A percentile compares a stretch with the other conserved stretches of the same genome.
Conservation (phyloP, 2,888 invertebrate genomes). For the Xestia sexstrigata region DNA sequence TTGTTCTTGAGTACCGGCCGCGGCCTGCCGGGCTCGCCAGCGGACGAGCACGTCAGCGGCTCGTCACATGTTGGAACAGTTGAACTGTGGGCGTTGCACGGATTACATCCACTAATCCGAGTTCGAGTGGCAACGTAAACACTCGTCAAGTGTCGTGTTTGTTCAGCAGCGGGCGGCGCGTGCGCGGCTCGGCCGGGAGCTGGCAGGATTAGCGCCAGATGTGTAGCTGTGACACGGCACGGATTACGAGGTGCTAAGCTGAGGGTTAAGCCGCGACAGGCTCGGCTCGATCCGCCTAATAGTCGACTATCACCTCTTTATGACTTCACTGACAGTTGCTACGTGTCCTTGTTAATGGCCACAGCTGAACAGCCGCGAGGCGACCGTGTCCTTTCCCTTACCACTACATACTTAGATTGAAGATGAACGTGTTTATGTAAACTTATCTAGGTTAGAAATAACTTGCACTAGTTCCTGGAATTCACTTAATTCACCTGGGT, state of each 20-base stretch:
- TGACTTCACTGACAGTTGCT: conserved; percentile 28
- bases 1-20: no score
- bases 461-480: background rate
- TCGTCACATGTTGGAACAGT: background rate
- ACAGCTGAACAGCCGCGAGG: background rate
- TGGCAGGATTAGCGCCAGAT: conserved; percentile 51
- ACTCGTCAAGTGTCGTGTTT: conserved; percentile 57
- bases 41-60: background rate
- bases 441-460: background rate
- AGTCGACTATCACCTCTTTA: conserved; percentile 11
- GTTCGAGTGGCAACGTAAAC: conserved; percentile 59
- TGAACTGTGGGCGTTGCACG: conserved; percentile 30
- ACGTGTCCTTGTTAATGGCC: conserved; percentile 31
- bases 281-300: conserved; percentile 9
- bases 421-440: background rate
- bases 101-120: conserved; percentile 61
- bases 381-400: background rate
- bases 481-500: no score
- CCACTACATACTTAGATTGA: background rate
- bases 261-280: conserved; percentile 44
- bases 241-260: conserved; percentile 63
- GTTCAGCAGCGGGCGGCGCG: conserved; percentile 47
- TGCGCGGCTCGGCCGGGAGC: background rate
- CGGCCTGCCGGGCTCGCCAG: background rate
- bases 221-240: conserved; percentile 21